Evolutionary conservation across 2,113 vertebrate species (phyloP).

Genomic region (Etheostoma spectabile): DNA sequence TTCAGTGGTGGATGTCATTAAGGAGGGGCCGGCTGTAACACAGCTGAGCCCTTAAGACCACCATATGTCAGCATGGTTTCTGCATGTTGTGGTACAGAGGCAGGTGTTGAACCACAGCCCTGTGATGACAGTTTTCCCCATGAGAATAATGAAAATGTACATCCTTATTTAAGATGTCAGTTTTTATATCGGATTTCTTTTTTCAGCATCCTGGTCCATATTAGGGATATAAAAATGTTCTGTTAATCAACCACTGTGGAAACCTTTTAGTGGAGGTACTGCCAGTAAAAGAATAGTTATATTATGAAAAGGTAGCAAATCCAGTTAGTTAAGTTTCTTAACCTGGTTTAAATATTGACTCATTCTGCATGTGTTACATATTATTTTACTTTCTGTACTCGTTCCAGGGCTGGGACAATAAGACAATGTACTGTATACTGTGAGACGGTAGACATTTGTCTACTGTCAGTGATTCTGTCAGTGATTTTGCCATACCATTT

Average conservation of each 20-base stretch:
- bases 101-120: slow-evolving; percentile 40
- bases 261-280: background rate
- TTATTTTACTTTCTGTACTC: background rate
- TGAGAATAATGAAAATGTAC: slow-evolving; percentile 1
- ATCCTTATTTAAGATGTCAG: slow-evolving; percentile 3
- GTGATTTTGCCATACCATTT: background rate
- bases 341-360: slow-evolving; percentile 18
- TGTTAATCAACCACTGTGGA: background rate
- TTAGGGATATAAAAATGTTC: background rate
- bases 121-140: background rate
- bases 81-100: slow-evolving; percentile 29
- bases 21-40: slow-evolving; percentile 33
- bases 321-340: slow-evolving; percentile 16
- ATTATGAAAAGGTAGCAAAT: slow-evolving; percentile 12
- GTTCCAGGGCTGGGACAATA: no score
- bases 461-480: background rate
- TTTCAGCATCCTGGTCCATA: background rate
- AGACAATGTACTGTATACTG: background rate
- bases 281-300: background rate
- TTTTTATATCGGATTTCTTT: background rate
- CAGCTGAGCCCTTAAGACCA: slow-evolving; percentile 63
- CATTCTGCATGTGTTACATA: background rate
- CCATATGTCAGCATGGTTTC: slow-evolving; percentile 55
- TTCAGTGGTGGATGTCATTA: slow-evolving; percentile 61
- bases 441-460: background rate